Base-by-base conservation (phyloP, 2,113 vertebrate genomes). In the Chlorocebus sabaeus region DNA sequence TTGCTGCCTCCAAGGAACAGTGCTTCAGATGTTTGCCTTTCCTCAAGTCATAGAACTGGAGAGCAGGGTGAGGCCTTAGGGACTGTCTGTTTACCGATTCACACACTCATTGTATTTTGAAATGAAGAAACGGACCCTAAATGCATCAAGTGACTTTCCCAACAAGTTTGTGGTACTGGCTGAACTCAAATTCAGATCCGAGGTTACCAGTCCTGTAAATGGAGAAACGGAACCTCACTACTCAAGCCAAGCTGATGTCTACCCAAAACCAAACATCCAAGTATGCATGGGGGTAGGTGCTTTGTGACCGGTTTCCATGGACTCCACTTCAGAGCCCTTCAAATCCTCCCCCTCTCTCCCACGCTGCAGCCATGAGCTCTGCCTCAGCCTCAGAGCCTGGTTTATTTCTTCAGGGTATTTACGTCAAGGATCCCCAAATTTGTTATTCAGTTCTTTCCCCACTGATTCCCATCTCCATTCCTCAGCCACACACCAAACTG, bases 321-420 rank as follows among this genome's bases (percentile, higher is more conserved):
- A 59, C 68, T 32, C 5, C 20, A 32, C 79, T 73, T 45, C 3
- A 27, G 50, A 89, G 73, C 27, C 38, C n/a, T 64, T 81, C 6
- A 7, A 13, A 4, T 80, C 27, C 27, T 30, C 11, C 27, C 27
- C 59, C 5, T 11, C 59, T 23, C 23, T 59, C 59, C 59, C 59
- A 30, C 0, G 6, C 52, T 18, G 1, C 5, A 10, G 5, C 35
- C 0, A 0, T 14, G 43, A 35, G 30, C 10, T 30, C 50, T 22
- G 40, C 32, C 2, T 43, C n/a, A 22, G 14, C 22, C 6, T 45
- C 8, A 4, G 30, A 48, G 17, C 14, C 4, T 83, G 8, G 12
- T 52, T 70, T 43, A 55, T 52, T 82, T 82, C 17, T 23, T 88
- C 18, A 22, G 50, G 22, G 3, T 80, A 17, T 50, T 70, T 20